Base-by-base conservation (phyloP, 1,140 invertebrate species). In the Phthorimaea operculella region DNA sequence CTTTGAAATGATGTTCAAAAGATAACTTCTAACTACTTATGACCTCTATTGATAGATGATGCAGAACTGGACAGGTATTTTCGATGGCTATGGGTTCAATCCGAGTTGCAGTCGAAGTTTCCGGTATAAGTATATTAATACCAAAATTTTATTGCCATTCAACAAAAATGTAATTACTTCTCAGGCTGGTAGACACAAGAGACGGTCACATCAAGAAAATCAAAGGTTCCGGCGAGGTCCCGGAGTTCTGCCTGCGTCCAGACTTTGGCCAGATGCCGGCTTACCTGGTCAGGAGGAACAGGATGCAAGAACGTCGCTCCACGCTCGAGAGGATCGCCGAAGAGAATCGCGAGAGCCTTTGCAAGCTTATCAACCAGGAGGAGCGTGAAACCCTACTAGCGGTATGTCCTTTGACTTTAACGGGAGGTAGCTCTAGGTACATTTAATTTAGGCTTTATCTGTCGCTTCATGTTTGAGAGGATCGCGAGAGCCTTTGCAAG, bases 201-300 rank as follows among this genome's bases (percentile, higher is more conserved):
- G 73, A 86, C 51, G 82, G 77, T 0, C 82, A 83, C 50, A 76
- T 70, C 45, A 83, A 85, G 59, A 83, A 73, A 52, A 77, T 85
- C 18, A 82, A 85, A 52, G 79, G 79, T 44, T 85, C 82, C 7
- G 82, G 82, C 1, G 79, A 83, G 62, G 76, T 85, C 6, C 82
- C 79, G 0, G 79, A 85, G 57, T 82, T 69, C 54, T 83, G 79
- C 51, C 63, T 82, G 4, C 60, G 82, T 14, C 66, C 75, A 18
- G 79, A 81, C 57, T 85, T 83, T 53, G 82, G 82, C 0, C 73
- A 74, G 52, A 76, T 83, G 77, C 82, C 82, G 17, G 60, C 64
- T 16, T 85, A 85, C 53, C 64, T 85, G 14, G 61, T 77, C 0
- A 82, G 74, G 52, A 63, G 78, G 28, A 83, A 83, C 52, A 70